These are phyloP conservation scores for Rhingia campestris DNA, from an alignment of 2,888 invertebrate genomes.

Conservation along the genomic window DNA sequence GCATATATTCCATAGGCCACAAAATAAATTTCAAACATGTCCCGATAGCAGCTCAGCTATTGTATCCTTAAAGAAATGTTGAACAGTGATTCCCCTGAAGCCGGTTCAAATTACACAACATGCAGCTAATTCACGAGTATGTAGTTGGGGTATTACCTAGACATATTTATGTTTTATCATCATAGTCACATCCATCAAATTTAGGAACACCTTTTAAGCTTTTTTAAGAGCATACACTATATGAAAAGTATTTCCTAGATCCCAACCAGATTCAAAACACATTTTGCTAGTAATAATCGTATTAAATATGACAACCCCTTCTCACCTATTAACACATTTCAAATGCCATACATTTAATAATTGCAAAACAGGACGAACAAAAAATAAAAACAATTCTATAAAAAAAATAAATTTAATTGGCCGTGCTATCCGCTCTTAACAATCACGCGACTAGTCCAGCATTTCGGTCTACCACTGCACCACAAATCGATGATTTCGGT, in stretches of 20 bases:
- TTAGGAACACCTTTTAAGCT: too few relatives aligned
- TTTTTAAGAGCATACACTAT: too few relatives aligned
- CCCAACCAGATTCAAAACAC: background rate
- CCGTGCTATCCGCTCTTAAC: slow-evolving; percentile 45
- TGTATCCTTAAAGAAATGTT: too few relatives aligned
- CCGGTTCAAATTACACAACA: too few relatives aligned
- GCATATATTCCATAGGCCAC: too few relatives aligned
- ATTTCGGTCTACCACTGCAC: slow-evolving; percentile 66
- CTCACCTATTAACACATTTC: slow-evolving; percentile 38
- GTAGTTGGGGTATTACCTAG: too few relatives aligned
- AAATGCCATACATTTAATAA: slow-evolving; percentile 36
- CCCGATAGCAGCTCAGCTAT: too few relatives aligned
- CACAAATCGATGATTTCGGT: slow-evolving; percentile 73
- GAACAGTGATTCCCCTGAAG: too few relatives aligned
- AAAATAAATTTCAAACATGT: too few relatives aligned
- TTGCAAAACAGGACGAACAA: background rate
- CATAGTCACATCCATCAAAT: too few relatives aligned
- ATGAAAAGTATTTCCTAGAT: background rate
- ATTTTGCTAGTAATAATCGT: slow-evolving; percentile 10
- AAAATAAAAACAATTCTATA: slow-evolving; percentile 34
- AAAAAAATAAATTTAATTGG: slow-evolving; percentile 60
- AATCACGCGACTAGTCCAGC: slow-evolving; percentile 57
- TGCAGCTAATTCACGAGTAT: too few relatives aligned
- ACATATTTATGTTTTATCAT: too few relatives aligned
- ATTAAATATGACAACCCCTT: background rate